These are phyloP conservation scores for Acrobeloides nanus DNA, from an alignment of 2,888 invertebrate genomes.

Conservation along the genomic window DNA sequence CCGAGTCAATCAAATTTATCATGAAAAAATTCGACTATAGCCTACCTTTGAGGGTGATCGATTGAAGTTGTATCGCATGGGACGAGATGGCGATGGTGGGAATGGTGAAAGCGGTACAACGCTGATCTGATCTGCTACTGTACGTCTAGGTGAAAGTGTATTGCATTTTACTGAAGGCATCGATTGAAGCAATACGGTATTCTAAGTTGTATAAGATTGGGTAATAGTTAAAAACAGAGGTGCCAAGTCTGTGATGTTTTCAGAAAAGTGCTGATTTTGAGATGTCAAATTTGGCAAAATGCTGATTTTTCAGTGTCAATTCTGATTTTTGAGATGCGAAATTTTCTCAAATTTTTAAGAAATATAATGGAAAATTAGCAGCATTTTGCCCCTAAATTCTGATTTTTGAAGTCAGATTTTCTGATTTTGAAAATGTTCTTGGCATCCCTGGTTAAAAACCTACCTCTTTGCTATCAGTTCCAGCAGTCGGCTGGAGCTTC, in stretches of 20 bases:
- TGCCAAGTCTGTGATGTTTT: too few relatives aligned
- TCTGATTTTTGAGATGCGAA: too few relatives aligned
- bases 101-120: slow-evolving; percentile 30
- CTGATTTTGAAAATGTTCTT: too few relatives aligned
- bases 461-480: slow-evolving; percentile 33
- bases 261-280: too few relatives aligned
- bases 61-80: slow-evolving; percentile 74
- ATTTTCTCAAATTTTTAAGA: too few relatives aligned
- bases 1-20: neutral
- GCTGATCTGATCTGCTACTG: slow-evolving; percentile 58
- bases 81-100: slow-evolving; percentile 50
- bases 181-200: slow-evolving; percentile 62
- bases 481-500: slow-evolving; percentile 62
- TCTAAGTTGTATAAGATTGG: slow-evolving; percentile 28
- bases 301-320: too few relatives aligned
- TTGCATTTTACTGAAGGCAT: slow-evolving; percentile 58
- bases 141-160: slow-evolving; percentile 62
- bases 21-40: neutral
- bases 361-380: too few relatives aligned
- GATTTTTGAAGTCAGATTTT: too few relatives aligned
- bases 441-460: neutral
- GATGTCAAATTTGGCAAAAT: too few relatives aligned
- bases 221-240: too few relatives aligned
- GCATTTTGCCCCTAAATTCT: too few relatives aligned
- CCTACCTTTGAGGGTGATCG: slow-evolving; percentile 68